Base-by-base conservation (phyloP, 2,113 vertebrate genomes). In the Periophthalmus modestus region DNA sequence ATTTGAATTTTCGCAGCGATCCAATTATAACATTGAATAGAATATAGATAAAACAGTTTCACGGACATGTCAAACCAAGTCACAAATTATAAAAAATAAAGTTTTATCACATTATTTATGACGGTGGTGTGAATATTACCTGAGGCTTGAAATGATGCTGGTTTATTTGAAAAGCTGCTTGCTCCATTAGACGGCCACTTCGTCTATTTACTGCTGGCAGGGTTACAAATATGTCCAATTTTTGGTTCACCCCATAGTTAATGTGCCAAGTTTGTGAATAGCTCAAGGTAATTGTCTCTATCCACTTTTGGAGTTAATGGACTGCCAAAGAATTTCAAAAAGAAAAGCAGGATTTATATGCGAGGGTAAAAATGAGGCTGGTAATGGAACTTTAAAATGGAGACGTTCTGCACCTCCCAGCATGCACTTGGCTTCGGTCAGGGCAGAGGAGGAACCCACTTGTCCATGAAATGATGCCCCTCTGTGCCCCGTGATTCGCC, bases 361-460 rank as follows among this genome's bases (percentile, higher is more conserved):
- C n/a, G n/a, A n/a, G n/a, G n/a, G n/a, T 4, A 43, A 66, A 66
- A 67, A 24, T 48, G 46, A 6, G 46, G 63, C 12, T 9, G 43
- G 5, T 67, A 67, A 67, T 67, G 66, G 39, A 67, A 34, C n/a
- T 28, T 28, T 47, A 18, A 66, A 36, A 34, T 48, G 1, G 21
- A n/a, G 11, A 4, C 46, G 34, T 15, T 10, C n/a, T 16, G 10
- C 28, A 14, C 21, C 24, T 21, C 68, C 52, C 28, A 39, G 68
- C 24, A 59, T 36, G 62, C 23, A 66, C 62, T 47, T 50, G 52
- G 59, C 59, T n/a, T 19, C 3, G 19, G 19, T 58, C 19, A 50
- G 39, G 46, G 52, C 74, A 58, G 66, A 59, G 46, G 16, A 54
- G n/a, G 48, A 61, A 68, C 54, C 14, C 4, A 36, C 50, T 69